These are phyloP conservation scores for Coracopsis vasa DNA, from an alignment of 2,113 vertebrate species.

Conservation along the genomic window DNA sequence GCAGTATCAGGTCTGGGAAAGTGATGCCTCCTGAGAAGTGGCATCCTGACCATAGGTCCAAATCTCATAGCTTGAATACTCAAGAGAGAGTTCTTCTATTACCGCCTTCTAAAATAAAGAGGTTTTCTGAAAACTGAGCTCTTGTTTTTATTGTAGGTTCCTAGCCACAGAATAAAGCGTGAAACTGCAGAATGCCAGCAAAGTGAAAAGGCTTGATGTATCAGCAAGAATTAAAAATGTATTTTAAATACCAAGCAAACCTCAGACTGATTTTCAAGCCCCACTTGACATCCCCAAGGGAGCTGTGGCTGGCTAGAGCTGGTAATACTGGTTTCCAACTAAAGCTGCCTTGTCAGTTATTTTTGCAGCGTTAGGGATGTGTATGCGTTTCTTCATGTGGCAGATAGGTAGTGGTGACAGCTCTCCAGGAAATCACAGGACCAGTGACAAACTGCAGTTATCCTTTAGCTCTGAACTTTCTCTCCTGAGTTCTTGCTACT, in stretches of 20 bases:
- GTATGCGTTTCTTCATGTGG: not conserved
- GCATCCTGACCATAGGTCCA: not conserved
- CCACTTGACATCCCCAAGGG: not conserved
- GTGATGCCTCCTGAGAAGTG: not conserved
- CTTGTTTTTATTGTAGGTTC: not conserved
- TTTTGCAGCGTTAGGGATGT: not conserved
- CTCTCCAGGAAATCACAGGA: not conserved
- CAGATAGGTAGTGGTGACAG: not conserved
- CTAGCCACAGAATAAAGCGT: not conserved
- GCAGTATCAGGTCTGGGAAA: not conserved
- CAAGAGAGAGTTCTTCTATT: not conserved
- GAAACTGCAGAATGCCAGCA: not conserved
- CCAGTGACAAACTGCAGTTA: not conserved
- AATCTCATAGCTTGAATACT: not conserved
- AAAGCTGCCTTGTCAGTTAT: not conserved
- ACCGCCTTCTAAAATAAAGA: not conserved
- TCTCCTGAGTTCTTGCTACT: not conserved
- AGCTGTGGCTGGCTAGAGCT: not conserved
- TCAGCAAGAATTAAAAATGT: constrained; percentile 31
- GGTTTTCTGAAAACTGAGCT: not conserved
- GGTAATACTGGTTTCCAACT: not conserved
- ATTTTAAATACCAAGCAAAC: not conserved
- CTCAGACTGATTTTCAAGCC: not conserved
- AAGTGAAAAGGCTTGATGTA: not conserved
- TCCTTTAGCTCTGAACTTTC: not conserved